Percentiles rank a stretch among this genome's conserved stretches.
Conservation (phyloP, 1,140 invertebrate genomes). For the Zaprionus ornatus region DNA sequence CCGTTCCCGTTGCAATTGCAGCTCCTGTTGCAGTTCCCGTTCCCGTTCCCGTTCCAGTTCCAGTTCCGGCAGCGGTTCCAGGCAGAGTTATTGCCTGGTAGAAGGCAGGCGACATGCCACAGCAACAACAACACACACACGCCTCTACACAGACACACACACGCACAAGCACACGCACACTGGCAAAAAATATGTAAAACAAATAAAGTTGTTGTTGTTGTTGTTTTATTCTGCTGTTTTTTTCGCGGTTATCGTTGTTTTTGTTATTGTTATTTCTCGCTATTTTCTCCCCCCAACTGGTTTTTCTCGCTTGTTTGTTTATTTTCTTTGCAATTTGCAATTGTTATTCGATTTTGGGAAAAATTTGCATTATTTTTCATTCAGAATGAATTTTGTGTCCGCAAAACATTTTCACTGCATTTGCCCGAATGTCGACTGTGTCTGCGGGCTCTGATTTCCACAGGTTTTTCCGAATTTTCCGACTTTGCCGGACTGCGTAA, state of each 20-base stretch:
- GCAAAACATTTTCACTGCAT: background rate
- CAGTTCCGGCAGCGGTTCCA: constrained; percentile 2
- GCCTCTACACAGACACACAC: constrained; percentile 1
- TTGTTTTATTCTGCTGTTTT: background rate
- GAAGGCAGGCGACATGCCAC: constrained; percentile 74
- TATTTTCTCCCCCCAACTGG: background rate
- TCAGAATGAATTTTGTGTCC: background rate
- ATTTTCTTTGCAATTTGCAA: background rate
- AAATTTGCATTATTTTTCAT: constrained; percentile 4
- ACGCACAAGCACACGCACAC: constrained; percentile 14
- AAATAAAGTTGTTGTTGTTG: background rate
- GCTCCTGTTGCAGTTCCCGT: background rate
- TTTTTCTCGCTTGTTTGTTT: constrained; percentile 8
- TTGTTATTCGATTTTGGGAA: constrained; percentile 13
- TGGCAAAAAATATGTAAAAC: constrained; percentile 3
- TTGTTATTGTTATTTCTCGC: background rate
- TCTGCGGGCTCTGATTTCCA: constrained; percentile 9
- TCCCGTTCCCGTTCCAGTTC: background rate
- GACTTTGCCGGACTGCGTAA: constrained; percentile 2
- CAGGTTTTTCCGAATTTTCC: constrained; percentile 18
- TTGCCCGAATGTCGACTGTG: background rate
- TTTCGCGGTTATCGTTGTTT: background rate
- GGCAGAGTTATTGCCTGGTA: constrained; percentile 32
- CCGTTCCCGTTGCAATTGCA: background rate
- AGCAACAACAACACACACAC: constrained; percentile 14